Evolutionary conservation across 2,888 invertebrate genomes (phyloP), one percentile per base, ranked within the genome.

Genomic region (Mellilla xanthometata): DNA sequence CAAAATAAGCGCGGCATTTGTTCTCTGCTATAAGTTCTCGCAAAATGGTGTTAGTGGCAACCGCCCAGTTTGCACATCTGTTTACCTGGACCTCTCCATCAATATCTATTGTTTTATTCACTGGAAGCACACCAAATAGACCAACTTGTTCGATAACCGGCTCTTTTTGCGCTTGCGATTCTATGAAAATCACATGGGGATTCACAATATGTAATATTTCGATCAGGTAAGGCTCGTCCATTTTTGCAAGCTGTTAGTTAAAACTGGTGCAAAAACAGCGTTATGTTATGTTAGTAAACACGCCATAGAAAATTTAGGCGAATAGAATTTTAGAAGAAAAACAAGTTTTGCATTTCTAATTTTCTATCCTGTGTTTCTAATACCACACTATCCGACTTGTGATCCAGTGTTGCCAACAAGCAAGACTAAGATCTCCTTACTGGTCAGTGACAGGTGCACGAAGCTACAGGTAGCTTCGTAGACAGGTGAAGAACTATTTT

Each of bases 61-160:
- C 15, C 0, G 39, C 19, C 44, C 44, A 49, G 26, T 44, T 41
- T 2, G 32, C 39, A 27, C 44, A 38, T 6, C 38, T 12, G 3
- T 38, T 38, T 4, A 29, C 26, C 7, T 27, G 19, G 5, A 48
- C 19, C 12, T 19, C 10, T 1, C 47, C 47, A 8, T 48, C 38
- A 19, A 42, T 48, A 22, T 48, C 41, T 3, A 48, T 19, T 5
- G 41, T 48, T 30, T 38, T 33, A 26, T 22, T 29, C 5, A 48
- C 32, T 0, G 47, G 47, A 8, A 48, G 10, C 3, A 48, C 11
- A 2, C 47, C 47, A 23, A 26, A 48, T 1, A 48, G 33, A 7
- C 47, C 47, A 3, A 48, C 29, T 48, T 48, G 41, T 22, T 48
- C 24, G 3, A 48, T 41, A 3, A 33, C 19, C 29, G 38, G 38